Percentiles rank a stretch among this genome's conserved stretches.
Evolutionary conservation across 1,140 invertebrate genomes (phyloP).

Genomic region (Probaryconus sp.): DNA sequence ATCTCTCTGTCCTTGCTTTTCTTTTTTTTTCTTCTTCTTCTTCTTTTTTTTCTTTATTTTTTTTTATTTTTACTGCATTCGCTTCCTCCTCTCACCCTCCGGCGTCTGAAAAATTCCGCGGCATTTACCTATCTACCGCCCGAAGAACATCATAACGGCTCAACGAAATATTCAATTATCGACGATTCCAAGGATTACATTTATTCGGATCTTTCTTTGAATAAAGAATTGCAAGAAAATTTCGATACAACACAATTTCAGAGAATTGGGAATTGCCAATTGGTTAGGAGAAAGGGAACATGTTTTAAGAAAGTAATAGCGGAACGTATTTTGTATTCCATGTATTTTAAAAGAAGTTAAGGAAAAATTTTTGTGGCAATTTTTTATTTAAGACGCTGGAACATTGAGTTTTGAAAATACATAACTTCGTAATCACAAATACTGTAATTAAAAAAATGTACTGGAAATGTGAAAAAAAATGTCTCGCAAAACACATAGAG

Average conservation of each 20-base stretch:
- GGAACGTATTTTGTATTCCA: no score
- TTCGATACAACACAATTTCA: constrained; percentile 20
- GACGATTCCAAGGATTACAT: constrained; percentile 14
- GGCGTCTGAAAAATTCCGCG: constrained; percentile 24
- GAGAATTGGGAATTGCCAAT: not conserved
- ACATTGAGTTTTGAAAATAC: no score
- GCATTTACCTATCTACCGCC: constrained; percentile 40
- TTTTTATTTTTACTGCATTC: constrained; percentile 19
- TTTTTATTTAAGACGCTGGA: no score
- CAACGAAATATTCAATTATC: constrained; percentile 35
- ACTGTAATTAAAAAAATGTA: no score
- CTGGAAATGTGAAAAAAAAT: no score
- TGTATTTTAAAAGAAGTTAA: no score
- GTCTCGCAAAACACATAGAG: no score
- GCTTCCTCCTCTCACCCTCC: not conserved
- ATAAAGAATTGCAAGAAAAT: constrained; percentile 33
- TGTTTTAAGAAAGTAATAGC: no score
- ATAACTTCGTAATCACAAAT: no score
- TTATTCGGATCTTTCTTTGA: constrained; percentile 14
- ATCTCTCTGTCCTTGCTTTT: constrained; percentile 22
- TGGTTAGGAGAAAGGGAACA: no score
- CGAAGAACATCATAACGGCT: constrained; percentile 37
- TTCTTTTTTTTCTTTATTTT: constrained; percentile 7
- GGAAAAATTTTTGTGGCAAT: no score
- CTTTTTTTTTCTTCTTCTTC: not conserved